A percentile compares a stretch with the other conserved stretches of the same genome.
Evolutionary conservation across 92 coral and sea anemone species (phyloP).

Genomic region (Porites cylindrica): DNA sequence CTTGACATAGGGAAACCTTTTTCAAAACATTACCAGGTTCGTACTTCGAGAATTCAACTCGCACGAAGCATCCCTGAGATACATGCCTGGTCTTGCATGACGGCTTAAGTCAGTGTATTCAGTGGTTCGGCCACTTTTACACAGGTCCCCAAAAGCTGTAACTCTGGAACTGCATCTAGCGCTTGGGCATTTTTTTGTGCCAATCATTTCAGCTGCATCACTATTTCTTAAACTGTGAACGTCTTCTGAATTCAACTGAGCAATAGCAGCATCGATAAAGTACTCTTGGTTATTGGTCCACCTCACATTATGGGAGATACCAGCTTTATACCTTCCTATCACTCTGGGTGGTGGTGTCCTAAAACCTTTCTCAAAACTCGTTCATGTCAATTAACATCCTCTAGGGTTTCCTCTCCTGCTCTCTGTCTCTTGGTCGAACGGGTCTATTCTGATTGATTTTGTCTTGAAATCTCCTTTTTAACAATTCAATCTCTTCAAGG

Average conservation of each 20-base stretch:
- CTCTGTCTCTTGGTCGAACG: no score
- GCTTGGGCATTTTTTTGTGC: background rate
- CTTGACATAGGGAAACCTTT: background rate
- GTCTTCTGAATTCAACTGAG: slow-evolving; percentile 14
- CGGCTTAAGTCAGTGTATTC: no score
- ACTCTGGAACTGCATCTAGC: background rate
- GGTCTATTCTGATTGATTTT: background rate
- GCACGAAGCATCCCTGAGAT: background rate
- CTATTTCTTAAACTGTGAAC: background rate
- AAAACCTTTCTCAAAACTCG: background rate
- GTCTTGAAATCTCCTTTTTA: background rate
- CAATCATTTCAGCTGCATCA: background rate
- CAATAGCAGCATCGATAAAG: slow-evolving; percentile 55
- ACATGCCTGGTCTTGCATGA: background rate
- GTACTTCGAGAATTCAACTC: no score
- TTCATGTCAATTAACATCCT: background rate
- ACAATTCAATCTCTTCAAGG: background rate
- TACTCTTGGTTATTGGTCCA: background rate
- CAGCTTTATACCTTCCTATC: slow-evolving; percentile 20
- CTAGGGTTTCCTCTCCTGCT: no score
- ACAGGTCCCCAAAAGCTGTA: no score
- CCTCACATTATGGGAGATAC: background rate
- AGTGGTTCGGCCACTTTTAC: no score
- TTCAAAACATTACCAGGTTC: background rate
- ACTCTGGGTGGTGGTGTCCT: slow-evolving; percentile 29